Evolutionary conservation across 2,888 invertebrate genomes (phyloP), one percentile per base, ranked within the genome.

Genomic region (Zelleria hepariella): DNA sequence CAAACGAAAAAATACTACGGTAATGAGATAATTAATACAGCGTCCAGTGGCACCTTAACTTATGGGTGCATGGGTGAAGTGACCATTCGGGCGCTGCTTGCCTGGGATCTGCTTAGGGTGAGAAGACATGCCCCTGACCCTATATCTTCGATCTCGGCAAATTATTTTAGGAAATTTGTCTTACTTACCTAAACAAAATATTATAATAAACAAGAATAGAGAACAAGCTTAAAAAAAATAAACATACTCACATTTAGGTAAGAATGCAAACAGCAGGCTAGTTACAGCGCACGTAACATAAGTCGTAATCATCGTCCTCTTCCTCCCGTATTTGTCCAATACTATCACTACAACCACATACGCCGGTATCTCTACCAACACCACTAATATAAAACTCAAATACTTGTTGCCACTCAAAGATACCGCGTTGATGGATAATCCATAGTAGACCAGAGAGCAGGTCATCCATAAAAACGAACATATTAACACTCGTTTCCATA

Each of bases 391-490:
- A 69, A 95, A 96, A 75, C 94, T 95, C 27, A 94, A 76, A 71
- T 95, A 95, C 71, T 91, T 92, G 71, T 95, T 92, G 10, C 93
- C 94, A 64, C 92, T 91, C 60, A 96, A 78, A 0, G 93, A 90
- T 6, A 94, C 94, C 0, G 95, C 92, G 76, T 94, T 95, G 60
- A 96, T 89, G 0, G 94, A 94, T 49, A 96, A 73, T 0, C 96
- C 96, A 66, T 95, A 95, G 74, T 94, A 96, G 2, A 95, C 93
- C 61, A 95, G 90, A 0, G 94, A 93, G 68, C 94, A 94, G 0
- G 94, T 93, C 66, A 94, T 90, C 95, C 95, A 95, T 67, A 94
- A 91, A 67, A 94, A 91, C 18, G 93, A 93, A 63, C 94, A 94
- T 56, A 92, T 92, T 25, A 92, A 58, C 61, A 93, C 69, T 57